Conservation (phyloP, 2,113 vertebrate genomes). For the Scatophagus argus region DNA sequence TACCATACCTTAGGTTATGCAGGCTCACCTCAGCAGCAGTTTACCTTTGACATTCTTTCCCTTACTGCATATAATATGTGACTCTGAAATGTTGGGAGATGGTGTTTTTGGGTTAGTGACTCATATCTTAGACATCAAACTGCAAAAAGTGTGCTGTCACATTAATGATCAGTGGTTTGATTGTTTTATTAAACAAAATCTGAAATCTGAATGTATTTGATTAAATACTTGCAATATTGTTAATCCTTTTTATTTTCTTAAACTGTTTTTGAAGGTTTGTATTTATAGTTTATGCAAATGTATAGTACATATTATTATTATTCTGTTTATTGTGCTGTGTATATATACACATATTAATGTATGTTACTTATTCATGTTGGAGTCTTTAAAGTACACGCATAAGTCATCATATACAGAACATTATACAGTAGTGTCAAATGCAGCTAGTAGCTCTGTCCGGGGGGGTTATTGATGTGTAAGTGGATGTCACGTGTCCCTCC, state of each 20-base stretch:
- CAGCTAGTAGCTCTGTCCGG: slow-evolving; percentile 46
- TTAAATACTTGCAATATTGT: background rate
- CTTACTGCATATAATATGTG: slow-evolving; percentile 16
- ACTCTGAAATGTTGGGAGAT: slow-evolving; percentile 25
- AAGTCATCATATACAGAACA: background rate
- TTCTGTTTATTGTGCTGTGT: background rate
- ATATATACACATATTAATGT: background rate
- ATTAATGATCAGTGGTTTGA: background rate
- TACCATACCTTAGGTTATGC: slow-evolving; percentile 20
- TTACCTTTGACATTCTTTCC: slow-evolving; percentile 21
- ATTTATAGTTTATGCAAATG: background rate
- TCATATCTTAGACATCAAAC: slow-evolving; percentile 15
- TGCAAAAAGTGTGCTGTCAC: background rate
- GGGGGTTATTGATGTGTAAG: slow-evolving; percentile 74
- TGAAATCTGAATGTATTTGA: background rate
- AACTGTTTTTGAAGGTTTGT: too few species aligned
- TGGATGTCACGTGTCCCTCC: slow-evolving; percentile 37
- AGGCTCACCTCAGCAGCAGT: slow-evolving; percentile 11
- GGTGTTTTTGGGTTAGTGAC: slow-evolving; percentile 2
- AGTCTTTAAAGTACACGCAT: background rate
- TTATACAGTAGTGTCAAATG: background rate
- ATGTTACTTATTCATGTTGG: background rate
- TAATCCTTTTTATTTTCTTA: background rate
- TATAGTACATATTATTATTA: background rate
- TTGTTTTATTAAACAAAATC: background rate